phyloP scores from a whole-genome alignment of 2,888 invertebrate genomes.

The Helleia helle region DNA sequence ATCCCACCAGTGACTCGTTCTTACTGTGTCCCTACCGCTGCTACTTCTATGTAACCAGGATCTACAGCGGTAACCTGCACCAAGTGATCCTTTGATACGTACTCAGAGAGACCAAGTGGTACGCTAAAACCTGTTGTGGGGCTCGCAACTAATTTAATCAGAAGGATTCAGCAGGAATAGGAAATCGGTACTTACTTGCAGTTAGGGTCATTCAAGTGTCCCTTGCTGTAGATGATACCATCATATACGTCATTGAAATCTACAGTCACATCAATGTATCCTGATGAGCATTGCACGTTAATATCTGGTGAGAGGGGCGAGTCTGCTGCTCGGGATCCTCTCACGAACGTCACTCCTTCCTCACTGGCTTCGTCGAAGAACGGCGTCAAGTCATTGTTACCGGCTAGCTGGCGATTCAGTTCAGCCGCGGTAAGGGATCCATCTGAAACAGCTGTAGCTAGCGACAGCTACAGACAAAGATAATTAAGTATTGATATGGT shows the following conservation, averaged over 20 bases:
- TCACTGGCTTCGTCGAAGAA: slow-evolving; percentile 49
- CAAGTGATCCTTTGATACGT: too few relatives aligned
- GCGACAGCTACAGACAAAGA: slow-evolving; percentile 57
- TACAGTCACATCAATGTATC: slow-evolving; percentile 75
- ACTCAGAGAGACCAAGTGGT: too few relatives aligned
- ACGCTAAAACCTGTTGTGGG: too few relatives aligned
- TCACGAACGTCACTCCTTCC: slow-evolving; percentile 59
- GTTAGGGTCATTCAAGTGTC: slow-evolving; percentile 76
- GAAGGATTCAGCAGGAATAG: too few relatives aligned
- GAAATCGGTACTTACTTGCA: slow-evolving; percentile 77
- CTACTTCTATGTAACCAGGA: too few relatives aligned
- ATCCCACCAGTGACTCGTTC: too few relatives aligned
- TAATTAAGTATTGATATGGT: too few relatives aligned
- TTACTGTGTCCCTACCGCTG: too few relatives aligned
- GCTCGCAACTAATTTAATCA: too few relatives aligned
- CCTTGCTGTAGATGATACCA: slow-evolving; percentile 82
- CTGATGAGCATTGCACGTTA: slow-evolving; percentile 75
- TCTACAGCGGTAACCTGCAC: too few relatives aligned
- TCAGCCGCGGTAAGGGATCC: slow-evolving; percentile 56
- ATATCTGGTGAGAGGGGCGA: slow-evolving; percentile 63
- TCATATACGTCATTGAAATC: slow-evolving; percentile 77
- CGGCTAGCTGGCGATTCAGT: slow-evolving; percentile 53
- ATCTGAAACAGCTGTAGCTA: slow-evolving; percentile 67
- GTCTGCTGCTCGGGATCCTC: slow-evolving; percentile 68
- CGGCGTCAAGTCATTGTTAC: slow-evolving; percentile 50